Conservation (phyloP, 2,113 vertebrate genomes). For the Hippocampus comes region DNA sequence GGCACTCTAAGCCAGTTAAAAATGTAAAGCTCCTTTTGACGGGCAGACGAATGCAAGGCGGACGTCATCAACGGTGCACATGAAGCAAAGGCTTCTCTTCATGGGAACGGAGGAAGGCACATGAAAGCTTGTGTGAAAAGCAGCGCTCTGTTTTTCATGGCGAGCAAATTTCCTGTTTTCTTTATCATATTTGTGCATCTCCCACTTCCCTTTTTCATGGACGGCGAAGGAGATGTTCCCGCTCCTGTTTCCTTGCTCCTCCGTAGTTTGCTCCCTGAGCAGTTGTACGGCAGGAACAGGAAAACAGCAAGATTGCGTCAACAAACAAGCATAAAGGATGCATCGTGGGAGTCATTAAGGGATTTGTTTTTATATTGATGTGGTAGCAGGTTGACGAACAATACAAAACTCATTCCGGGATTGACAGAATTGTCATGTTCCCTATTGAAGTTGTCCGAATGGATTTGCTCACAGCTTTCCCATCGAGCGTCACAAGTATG, state of each 20-base stretch:
- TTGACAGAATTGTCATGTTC: not conserved
- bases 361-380: not conserved
- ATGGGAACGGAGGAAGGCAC: slow-evolving; percentile 1
- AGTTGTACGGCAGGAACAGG: slow-evolving; percentile 60
- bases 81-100: slow-evolving; percentile 18
- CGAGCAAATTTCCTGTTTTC: slow-evolving; percentile 72
- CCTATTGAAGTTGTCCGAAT: not conserved
- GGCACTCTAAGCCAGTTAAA: slow-evolving; percentile 32
- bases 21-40: slow-evolving; percentile 46
- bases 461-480: not conserved
- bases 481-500: not conserved
- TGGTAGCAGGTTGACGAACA: no score
- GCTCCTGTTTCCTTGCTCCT: slow-evolving; percentile 43
- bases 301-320: slow-evolving; percentile 50
- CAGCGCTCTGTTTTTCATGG: slow-evolving; percentile 33
- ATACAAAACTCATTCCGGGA: not conserved
- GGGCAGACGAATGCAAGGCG: slow-evolving; percentile 21
- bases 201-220: slow-evolving; percentile 63
- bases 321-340: slow-evolving; percentile 45
- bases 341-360: slow-evolving; percentile 4
- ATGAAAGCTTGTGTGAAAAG: slow-evolving; percentile 36
- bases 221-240: slow-evolving; percentile 50
- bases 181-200: slow-evolving; percentile 54
- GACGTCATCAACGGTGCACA: slow-evolving; percentile 34
- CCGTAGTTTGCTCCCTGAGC: slow-evolving; percentile 49